These are phyloP conservation scores for Zaprionus obscuricornis DNA, from an alignment of 2,888 invertebrate species.

Conservation along the genomic window DNA sequence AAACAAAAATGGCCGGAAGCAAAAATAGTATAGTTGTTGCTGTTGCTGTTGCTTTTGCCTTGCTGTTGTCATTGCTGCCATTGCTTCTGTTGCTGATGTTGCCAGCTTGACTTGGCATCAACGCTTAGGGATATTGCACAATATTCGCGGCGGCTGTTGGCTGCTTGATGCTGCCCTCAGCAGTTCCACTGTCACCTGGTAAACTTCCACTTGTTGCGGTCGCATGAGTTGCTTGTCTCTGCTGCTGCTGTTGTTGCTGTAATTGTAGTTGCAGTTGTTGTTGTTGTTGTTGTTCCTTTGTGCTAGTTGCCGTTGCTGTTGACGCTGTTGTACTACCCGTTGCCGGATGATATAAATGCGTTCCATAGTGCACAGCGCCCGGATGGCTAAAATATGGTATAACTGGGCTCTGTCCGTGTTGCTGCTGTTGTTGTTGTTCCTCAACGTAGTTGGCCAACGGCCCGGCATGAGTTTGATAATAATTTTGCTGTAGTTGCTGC, in stretches of 20 bases:
- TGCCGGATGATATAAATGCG: conserved; percentile 78
- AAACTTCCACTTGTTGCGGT: conserved; percentile 59
- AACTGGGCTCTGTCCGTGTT: conserved; percentile 32
- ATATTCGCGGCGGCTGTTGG: conserved; percentile 53
- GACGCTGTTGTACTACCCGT: conserved; percentile 34
- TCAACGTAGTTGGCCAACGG: conserved; percentile 32
- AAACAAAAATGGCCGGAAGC: conserved; percentile 21
- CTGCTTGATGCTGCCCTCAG: conserved; percentile 33
- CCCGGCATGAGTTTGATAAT: conserved; percentile 27
- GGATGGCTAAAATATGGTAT: conserved; percentile 76
- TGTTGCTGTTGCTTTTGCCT: conserved; percentile 1
- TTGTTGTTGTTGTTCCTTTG: conserved; percentile 19
- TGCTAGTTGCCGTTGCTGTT: conserved; percentile 22
- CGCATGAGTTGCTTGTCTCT: conserved; percentile 26
- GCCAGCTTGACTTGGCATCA: conserved; percentile 3
- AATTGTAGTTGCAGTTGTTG: conserved; percentile 13
- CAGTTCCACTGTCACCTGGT: conserved; percentile 46
- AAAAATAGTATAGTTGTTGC: conserved; percentile 15
- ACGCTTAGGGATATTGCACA: conserved; percentile 78
- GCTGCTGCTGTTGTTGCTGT: conserved; percentile 38
- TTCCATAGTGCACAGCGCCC: conserved; percentile 79
- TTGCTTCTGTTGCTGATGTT: not conserved
- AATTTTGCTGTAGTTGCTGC: conserved; percentile 21
- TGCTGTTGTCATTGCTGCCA: not conserved
- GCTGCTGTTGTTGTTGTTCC: conserved; percentile 34